Evolutionary conservation across 2,797 vertebrate genomes (phyloP).

Genomic region (Schizothorax lantsangensis): DNA sequence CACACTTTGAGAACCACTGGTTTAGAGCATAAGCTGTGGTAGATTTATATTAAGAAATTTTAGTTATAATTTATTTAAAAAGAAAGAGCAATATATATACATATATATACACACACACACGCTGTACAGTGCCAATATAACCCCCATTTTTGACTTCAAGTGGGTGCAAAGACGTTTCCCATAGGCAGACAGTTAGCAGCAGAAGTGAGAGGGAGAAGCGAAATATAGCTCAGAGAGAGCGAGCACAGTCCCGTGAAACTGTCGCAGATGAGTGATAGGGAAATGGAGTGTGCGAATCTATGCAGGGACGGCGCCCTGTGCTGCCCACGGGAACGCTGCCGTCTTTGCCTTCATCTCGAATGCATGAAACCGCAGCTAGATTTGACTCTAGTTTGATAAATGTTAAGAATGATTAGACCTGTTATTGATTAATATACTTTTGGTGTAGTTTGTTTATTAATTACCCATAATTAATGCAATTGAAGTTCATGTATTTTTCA

Average conservation of each 20-base stretch:
- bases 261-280: constrained; percentile 28
- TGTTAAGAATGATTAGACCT: background rate
- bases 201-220: background rate
- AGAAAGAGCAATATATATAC: background rate
- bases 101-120: too few species aligned
- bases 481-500: background rate
- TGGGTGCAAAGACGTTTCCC: background rate
- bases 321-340: constrained; percentile 35
- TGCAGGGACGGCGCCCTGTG: background rate
- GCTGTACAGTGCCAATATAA: background rate
- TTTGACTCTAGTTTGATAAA: background rate
- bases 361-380: background rate
- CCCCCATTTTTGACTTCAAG: background rate
- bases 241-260: constrained; percentile 16
- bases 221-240: constrained; percentile 15
- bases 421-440: background rate
- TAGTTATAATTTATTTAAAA: background rate
- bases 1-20: too few species aligned
- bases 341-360: background rate
- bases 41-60: too few species aligned
- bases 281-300: constrained; percentile 28
- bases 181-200: background rate
- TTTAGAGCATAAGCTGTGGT: too few species aligned
- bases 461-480: background rate
- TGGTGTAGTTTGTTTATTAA: background rate